These are phyloP conservation scores for Gymnothorax reevesii DNA, from an alignment of 2,797 vertebrate genomes.

Conservation along the genomic window DNA sequence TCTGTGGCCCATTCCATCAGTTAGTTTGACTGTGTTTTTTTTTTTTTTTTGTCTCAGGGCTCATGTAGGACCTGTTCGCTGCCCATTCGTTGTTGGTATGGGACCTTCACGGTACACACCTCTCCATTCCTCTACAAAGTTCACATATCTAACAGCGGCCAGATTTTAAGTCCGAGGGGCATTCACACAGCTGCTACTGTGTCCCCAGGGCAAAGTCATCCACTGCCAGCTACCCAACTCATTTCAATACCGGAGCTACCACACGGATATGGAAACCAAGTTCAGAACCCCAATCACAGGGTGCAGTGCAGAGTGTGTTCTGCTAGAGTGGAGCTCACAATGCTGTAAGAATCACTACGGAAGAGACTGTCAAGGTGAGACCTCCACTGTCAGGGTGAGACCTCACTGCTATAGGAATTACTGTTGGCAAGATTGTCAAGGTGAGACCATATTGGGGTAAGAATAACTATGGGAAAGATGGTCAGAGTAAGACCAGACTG, in stretches of 20 bases:
- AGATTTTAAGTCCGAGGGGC: background rate
- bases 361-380: conserved; percentile 81
- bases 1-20: too few species aligned
- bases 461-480: too few species aligned
- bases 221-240: accelerated
- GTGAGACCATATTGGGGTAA: too few species aligned
- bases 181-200: background rate
- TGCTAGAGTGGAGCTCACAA: conserved; percentile 68
- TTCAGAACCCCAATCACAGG: conserved; percentile 32
- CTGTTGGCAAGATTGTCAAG: too few species aligned
- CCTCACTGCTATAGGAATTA: too few species aligned
- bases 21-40: too few species aligned
- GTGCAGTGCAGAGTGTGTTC: conserved; percentile 75
- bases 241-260: background rate
- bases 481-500: too few species aligned
- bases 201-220: conserved; percentile 47
- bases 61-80: conserved; percentile 71
- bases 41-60: conserved; percentile 54
- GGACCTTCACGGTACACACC: conserved; percentile 65
- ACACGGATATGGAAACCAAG: too few species aligned
- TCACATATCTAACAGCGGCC: background rate
- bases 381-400: background rate
- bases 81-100: conserved; percentile 67
- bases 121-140: background rate
- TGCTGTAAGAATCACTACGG: conserved; percentile 92